Conservation (phyloP, 2,113 vertebrate genomes). For the Uropsilus gracilis region DNA sequence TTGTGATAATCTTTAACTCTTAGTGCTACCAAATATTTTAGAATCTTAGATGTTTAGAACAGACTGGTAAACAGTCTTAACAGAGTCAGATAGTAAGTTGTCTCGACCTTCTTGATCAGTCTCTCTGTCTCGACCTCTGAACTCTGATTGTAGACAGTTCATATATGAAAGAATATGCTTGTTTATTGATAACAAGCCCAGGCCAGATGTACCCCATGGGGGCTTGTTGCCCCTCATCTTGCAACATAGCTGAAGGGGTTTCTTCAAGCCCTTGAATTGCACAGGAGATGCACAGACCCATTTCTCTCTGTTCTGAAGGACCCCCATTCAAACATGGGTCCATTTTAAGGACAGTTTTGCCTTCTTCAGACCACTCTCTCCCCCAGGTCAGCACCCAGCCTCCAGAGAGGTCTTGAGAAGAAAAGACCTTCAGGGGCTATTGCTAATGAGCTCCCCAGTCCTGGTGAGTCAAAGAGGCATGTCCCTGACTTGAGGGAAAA, state of each 20-base stretch:
- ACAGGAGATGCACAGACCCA: neutral
- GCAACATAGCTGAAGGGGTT: neutral
- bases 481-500: neutral
- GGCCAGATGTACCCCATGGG: neutral
- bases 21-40: neutral
- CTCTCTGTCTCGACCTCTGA: neutral
- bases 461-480: neutral
- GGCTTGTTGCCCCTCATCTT: neutral
- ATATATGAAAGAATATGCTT: neutral
- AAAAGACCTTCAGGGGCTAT: rapidly evolving
- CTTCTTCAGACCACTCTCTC: neutral
- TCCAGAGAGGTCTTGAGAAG: neutral
- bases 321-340: neutral
- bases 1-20: neutral
- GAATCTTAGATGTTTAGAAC: neutral
- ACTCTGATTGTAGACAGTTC: neutral
- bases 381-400: neutral
- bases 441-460: rapidly evolving
- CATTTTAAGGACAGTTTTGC: neutral
- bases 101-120: neutral
- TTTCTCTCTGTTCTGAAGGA: neutral
- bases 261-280: neutral
- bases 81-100: neutral
- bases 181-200: neutral
- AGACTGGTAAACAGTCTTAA: neutral